A percentile compares a stretch with the other conserved stretches of the same genome.
Conservation (phyloP, 2,797 vertebrate genomes). For the Cyprinodon diabolis region DNA sequence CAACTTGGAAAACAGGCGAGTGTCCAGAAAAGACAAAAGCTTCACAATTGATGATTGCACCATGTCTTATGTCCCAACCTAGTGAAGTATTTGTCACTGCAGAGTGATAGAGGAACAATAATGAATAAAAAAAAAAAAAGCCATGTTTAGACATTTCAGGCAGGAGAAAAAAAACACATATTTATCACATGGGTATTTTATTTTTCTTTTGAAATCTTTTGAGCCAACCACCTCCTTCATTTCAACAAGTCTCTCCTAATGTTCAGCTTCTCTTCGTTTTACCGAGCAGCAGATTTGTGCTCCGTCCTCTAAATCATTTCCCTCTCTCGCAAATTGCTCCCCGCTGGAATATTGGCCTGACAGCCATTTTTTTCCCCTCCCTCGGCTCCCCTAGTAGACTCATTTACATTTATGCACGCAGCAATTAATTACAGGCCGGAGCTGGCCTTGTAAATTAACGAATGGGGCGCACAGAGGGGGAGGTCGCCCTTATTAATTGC, state of each 20-base stretch:
- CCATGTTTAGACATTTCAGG: conserved; percentile 29
- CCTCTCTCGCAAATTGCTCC: conserved; percentile 78
- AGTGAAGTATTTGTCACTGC: conserved; percentile 10
- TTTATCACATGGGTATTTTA: conserved; percentile 49
- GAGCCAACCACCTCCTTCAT: conserved; percentile 40
- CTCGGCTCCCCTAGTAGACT: conserved; percentile 61
- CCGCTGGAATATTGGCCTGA: conserved; percentile 71
- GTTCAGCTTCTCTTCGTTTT: conserved; percentile 31
- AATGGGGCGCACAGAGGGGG: conserved; percentile 6
- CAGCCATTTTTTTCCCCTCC: conserved; percentile 38
- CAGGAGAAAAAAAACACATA: conserved; percentile 31
- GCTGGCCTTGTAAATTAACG: conserved; percentile 73
- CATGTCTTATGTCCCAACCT: background rate
- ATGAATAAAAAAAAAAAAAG: conserved; percentile 9
- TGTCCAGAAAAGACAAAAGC: conserved; percentile 6
- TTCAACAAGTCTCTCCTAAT: conserved; percentile 43
- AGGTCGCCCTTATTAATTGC: conserved; percentile 74
- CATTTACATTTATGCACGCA: conserved; percentile 79
- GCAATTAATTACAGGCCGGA: conserved; percentile 76
- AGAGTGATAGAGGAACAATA: conserved; percentile 12
- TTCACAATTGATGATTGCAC: conserved; percentile 10
- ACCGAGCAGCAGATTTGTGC: conserved; percentile 71
- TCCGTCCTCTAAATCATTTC: conserved; percentile 76
- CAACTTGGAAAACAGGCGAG: background rate
- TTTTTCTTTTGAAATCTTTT: conserved; percentile 29